A percentile compares a stretch with the other conserved stretches of the same genome.
Conservation (phyloP, 1,140 invertebrate species). For the Heliconius himera region DNA sequence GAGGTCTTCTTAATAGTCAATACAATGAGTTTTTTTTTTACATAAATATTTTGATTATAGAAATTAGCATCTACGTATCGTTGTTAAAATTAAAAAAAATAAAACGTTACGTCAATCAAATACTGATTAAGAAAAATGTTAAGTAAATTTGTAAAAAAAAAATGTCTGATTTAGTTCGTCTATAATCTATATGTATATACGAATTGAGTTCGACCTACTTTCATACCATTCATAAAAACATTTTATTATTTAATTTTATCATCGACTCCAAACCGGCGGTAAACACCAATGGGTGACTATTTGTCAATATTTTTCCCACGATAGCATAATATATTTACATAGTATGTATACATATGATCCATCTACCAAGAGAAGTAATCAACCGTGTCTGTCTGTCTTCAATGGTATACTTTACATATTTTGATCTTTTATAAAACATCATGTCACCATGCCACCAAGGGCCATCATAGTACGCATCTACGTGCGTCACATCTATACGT, state of each 20-base stretch:
- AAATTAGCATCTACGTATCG: background rate
- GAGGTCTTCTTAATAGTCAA: background rate
- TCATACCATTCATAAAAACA: slow-evolving; percentile 43
- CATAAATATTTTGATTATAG: too few relatives aligned
- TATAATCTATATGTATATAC: slow-evolving; percentile 19
- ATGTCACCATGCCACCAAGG: background rate
- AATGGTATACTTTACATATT: background rate
- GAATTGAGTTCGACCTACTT: slow-evolving; percentile 41
- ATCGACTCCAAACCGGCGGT: slow-evolving; percentile 35
- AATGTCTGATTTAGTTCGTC: slow-evolving; percentile 32
- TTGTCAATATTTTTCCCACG: slow-evolving; percentile 39
- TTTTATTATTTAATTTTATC: slow-evolving; percentile 36
- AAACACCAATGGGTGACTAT: slow-evolving; percentile 20
- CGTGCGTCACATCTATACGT: background rate
- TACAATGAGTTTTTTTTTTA: background rate
- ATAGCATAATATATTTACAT: slow-evolving; percentile 12
- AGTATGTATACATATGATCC: background rate
- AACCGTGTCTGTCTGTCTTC: background rate
- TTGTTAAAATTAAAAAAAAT: background rate
- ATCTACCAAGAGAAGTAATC: background rate
- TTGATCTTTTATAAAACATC: background rate
- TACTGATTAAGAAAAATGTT: background rate
- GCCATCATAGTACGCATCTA: background rate
- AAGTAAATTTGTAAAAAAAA: background rate
- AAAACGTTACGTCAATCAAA: background rate